Evolutionary conservation across 2,888 invertebrate species (phyloP), one percentile per base, ranked within the genome.

Genomic region (Athalia circularis): DNA sequence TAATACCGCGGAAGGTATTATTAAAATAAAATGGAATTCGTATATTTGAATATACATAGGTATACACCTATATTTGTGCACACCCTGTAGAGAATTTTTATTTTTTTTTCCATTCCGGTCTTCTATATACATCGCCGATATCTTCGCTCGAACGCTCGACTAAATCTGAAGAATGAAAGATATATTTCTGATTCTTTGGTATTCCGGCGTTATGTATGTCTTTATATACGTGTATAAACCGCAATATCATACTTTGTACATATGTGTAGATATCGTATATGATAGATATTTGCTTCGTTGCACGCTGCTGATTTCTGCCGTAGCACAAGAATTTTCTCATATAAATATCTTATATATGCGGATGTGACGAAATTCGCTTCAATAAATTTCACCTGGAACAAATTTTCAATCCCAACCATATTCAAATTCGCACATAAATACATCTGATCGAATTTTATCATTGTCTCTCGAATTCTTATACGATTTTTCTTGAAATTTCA

Each of bases 81-180:
- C 11, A 13, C 13, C 61, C 61, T 3, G 61, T 61, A 62, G 8
- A 13, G 9, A n/a, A 54, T 54, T 54, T 54, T 54, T n/a, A 3
- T 54, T 54, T 54, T 54, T 4, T 54, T 3, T 54, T 54, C n/a
- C 54, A 54, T 54, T n/a, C n/a, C 4, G 9, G 9, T 54, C 54
- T 68, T 72, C 45, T 72, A 57, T 72, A 64, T 64, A 29, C 45
- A 15, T 72, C 9, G n/a, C 54, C 57, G n/a, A 72, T 72, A 50
- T 75, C 11, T 75, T 64, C 48, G 50, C 61, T 62, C 61, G 62
- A 79, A 85, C 81, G 85, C 84, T 77, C 72, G 81, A 79, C 67
- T 64, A 81, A 81, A 85, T 85, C 82, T 82, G 81, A 84, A 84
- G 48, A 65, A 76, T 54, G 76, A 59, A 79, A 76, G 67, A 29